Conservation (phyloP, 1,140 invertebrate genomes). For the Tribolium castaneum region DNA sequence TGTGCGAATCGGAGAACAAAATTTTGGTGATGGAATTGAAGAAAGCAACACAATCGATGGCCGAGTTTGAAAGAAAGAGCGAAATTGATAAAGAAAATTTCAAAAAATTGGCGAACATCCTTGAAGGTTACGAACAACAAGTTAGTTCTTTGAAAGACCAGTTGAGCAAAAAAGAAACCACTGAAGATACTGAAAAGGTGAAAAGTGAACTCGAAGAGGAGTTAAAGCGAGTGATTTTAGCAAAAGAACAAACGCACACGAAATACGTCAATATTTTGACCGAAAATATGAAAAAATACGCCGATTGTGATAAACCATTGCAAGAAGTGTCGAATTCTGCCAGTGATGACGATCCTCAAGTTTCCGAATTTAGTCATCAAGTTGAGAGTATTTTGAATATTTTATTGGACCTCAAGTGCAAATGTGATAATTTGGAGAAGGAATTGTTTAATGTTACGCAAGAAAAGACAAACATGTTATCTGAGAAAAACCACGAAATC, state of each 20-base stretch:
- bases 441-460: conserved; percentile 58
- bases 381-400: conserved; percentile 62
- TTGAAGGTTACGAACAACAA: conserved; percentile 56
- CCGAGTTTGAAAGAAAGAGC: conserved; percentile 46
- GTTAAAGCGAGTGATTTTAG: conserved; percentile 50
- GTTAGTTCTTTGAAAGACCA: conserved; percentile 52
- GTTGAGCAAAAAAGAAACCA: conserved; percentile 37
- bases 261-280: conserved; percentile 63
- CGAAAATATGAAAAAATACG: conserved; percentile 66
- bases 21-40: conserved; percentile 46
- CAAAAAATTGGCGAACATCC: conserved; percentile 53
- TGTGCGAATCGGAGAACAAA: conserved; percentile 49
- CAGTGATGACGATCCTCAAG: conserved; percentile 53
- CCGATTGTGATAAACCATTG: conserved; percentile 64
- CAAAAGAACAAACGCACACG: conserved; percentile 50
- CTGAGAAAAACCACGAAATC: conserved; percentile 61
- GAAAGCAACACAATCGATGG: conserved; percentile 42
- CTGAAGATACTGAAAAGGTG: conserved; percentile 65
- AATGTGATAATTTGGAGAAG: conserved; percentile 60
- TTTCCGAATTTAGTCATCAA: conserved; percentile 52
- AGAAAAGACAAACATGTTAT: conserved; percentile 57
- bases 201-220: conserved; percentile 63
- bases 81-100: conserved; percentile 51
- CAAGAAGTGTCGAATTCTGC: conserved; percentile 60
- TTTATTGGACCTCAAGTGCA: conserved; percentile 60